Evolutionary conservation across 2,888 invertebrate species (phyloP).

Genomic region (Drosophila merina): DNA sequence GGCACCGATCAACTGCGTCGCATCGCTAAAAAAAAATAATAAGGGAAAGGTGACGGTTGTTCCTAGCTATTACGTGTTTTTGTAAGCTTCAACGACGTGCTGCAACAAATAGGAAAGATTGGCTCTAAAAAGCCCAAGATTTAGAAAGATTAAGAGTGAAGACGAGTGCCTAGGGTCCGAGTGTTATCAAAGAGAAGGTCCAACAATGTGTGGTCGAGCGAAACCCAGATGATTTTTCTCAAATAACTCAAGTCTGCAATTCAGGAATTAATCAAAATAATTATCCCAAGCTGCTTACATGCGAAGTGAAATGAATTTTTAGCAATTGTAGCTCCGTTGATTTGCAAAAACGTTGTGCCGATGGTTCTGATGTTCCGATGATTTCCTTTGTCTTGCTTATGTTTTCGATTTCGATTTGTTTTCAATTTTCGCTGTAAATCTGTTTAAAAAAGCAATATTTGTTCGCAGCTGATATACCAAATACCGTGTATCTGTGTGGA

Average conservation of each 20-base stretch:
- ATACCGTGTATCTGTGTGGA: constrained; percentile 76
- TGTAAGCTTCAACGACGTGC: constrained; percentile 17
- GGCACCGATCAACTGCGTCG: constrained; percentile 70
- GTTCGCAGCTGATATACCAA: constrained; percentile 80
- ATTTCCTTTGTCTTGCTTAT: constrained; percentile 1
- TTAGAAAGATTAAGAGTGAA: constrained; percentile 1
- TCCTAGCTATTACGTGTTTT: neutral
- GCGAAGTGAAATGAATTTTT: constrained; percentile 23
- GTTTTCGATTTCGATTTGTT: constrained; percentile 1
- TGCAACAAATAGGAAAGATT: constrained; percentile 59
- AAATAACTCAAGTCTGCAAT: constrained; percentile 49
- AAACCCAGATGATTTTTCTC: constrained; percentile 23
- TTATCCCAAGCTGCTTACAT: constrained; percentile 63
- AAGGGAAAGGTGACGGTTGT: constrained; percentile 2
- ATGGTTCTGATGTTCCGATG: neutral
- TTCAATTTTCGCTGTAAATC: constrained; percentile 65
- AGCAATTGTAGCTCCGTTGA: constrained; percentile 2
- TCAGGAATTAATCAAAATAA: constrained; percentile 54
- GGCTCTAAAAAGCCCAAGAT: constrained; percentile 39
- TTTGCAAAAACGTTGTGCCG: constrained; percentile 6
- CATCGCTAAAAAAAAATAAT: constrained; percentile 58
- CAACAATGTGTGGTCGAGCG: neutral
- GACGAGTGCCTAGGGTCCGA: constrained; percentile 2
- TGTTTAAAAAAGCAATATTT: constrained; percentile 70
- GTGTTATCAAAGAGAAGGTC: constrained; percentile 7